Percentiles rank a stretch among this genome's conserved stretches.
Conservation (phyloP, 2,888 invertebrate species). For the Trissolcus brochymenae region DNA sequence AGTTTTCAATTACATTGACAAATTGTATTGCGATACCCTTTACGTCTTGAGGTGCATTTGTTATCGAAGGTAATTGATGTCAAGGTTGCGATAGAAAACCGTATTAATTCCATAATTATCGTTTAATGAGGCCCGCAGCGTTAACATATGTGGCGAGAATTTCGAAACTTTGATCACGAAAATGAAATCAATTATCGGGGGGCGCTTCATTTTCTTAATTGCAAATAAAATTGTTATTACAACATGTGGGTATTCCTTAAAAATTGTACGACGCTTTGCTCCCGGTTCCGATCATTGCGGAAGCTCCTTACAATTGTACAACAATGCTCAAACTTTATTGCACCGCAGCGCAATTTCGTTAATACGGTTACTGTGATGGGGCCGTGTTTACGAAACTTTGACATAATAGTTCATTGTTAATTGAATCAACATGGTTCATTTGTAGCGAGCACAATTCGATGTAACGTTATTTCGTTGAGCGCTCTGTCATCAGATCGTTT, state of each 20-base stretch:
- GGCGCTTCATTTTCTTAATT: constrained; percentile 20
- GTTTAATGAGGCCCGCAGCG: constrained; percentile 17
- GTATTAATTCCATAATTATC: constrained; percentile 33
- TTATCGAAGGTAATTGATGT: constrained; percentile 20
- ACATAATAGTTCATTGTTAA: constrained; percentile 30
- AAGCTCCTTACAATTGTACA: constrained; percentile 4
- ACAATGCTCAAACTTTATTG: constrained; percentile 23
- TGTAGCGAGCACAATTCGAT: constrained; percentile 21
- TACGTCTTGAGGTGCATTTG: not conserved
- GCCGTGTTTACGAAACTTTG: constrained; percentile 33
- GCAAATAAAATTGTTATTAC: constrained; percentile 2
- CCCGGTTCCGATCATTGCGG: not conserved
- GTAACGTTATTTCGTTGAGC: constrained; percentile 21
- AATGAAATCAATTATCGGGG: constrained; percentile 27
- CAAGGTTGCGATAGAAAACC: constrained; percentile 42
- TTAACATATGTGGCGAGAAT: constrained; percentile 13
- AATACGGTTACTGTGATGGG: constrained; percentile 24
- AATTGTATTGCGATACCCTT: no score
- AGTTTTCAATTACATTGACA: no score
- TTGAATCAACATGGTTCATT: constrained; percentile 35
- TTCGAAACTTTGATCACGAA: constrained; percentile 20
- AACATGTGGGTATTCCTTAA: not conserved
- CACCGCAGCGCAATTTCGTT: constrained; percentile 16
- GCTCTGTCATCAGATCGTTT: constrained; percentile 24
- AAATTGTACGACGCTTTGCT: not conserved